Evolutionary conservation across 2,888 invertebrate genomes (phyloP).

Genomic region (Allygus modestus): DNA sequence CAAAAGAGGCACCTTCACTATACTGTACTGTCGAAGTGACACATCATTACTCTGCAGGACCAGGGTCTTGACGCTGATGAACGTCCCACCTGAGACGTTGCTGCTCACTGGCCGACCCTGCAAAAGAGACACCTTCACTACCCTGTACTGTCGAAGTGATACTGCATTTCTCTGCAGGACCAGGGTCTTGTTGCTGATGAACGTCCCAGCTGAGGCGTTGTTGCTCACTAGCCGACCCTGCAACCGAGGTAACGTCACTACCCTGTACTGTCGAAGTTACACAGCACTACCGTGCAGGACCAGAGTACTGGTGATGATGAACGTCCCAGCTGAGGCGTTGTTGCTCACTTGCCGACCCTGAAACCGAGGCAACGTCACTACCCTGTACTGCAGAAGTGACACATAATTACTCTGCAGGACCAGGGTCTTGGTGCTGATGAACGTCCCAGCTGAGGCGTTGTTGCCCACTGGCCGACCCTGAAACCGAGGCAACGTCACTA

Average conservation of each 20-base stretch:
- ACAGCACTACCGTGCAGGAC: slow-evolving; percentile 70
- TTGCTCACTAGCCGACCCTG: slow-evolving; percentile 66
- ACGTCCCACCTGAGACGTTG: slow-evolving; percentile 66
- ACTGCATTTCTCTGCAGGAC: slow-evolving; percentile 69
- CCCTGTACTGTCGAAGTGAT: slow-evolving; percentile 66
- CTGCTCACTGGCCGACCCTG: slow-evolving; percentile 66
- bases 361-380: slow-evolving; percentile 10
- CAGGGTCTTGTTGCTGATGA: slow-evolving; percentile 69
- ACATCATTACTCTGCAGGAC: slow-evolving; percentile 69
- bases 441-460: slow-evolving; percentile 66
- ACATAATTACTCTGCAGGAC: slow-evolving; percentile 71
- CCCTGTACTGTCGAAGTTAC: no score
- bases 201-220: slow-evolving; percentile 67
- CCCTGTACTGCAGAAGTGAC: no score
- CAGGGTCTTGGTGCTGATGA: slow-evolving; percentile 69
- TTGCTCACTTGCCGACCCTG: slow-evolving; percentile 65
- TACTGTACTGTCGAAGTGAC: slow-evolving; percentile 65
- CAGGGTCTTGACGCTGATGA: slow-evolving; percentile 69
- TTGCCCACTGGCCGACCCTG: slow-evolving; percentile 65
- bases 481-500: slow-evolving; percentile 10
- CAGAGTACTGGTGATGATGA: slow-evolving; percentile 69
- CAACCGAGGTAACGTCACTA: slow-evolving; percentile 32
- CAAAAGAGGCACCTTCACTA: slow-evolving; percentile 29
- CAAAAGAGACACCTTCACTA: slow-evolving; percentile 26
- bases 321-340: slow-evolving; percentile 66